These are phyloP conservation scores for crab-eating macaque (Macaca fascicularis) DNA, from an alignment of 2,113 vertebrate genomes.

Conservation along the genomic window DNA sequence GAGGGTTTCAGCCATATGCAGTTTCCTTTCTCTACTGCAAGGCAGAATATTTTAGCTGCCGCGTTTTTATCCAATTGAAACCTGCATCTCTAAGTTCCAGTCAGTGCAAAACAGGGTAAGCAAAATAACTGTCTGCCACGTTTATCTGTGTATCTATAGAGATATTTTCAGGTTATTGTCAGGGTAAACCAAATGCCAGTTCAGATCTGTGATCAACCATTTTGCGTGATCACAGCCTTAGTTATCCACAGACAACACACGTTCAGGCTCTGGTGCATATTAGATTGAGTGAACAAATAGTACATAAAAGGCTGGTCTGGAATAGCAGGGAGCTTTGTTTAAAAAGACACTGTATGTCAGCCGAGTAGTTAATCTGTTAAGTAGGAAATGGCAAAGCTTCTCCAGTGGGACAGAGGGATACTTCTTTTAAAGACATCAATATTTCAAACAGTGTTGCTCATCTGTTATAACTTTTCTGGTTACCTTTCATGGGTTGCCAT, in stretches of 20 bases:
- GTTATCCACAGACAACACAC: slow-evolving; percentile 78
- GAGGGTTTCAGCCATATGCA: slow-evolving; percentile 31
- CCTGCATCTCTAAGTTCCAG: slow-evolving; percentile 62
- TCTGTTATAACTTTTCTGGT: slow-evolving; percentile 83
- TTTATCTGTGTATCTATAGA: slow-evolving; percentile 66
- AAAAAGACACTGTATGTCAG: slow-evolving; percentile 74
- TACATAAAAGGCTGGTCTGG: slow-evolving; percentile 74
- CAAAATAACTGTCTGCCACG: slow-evolving; percentile 59
- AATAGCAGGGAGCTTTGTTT: slow-evolving; percentile 79
- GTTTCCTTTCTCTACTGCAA: slow-evolving; percentile 64
- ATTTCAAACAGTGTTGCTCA: slow-evolving; percentile 84
- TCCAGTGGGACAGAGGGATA: slow-evolving; percentile 74
- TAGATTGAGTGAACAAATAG: slow-evolving; percentile 83
- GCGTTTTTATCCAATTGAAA: slow-evolving; percentile 75
- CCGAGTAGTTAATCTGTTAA: slow-evolving; percentile 80
- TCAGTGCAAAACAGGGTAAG: slow-evolving; percentile 73
- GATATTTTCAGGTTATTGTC: slow-evolving; percentile 80
- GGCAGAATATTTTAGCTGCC: slow-evolving; percentile 63
- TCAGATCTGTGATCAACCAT: slow-evolving; percentile 85
- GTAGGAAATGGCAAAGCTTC: slow-evolving; percentile 81
- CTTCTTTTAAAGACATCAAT: slow-evolving; percentile 83
- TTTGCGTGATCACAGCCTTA: slow-evolving; percentile 78
- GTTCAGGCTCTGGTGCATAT: slow-evolving; percentile 80
- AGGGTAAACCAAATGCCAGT: slow-evolving; percentile 82
- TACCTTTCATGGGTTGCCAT: slow-evolving; percentile 79